phyloP scores from a whole-genome alignment of 1,140 invertebrate genomes.

The Carcinoscorpius rotundicauda region DNA sequence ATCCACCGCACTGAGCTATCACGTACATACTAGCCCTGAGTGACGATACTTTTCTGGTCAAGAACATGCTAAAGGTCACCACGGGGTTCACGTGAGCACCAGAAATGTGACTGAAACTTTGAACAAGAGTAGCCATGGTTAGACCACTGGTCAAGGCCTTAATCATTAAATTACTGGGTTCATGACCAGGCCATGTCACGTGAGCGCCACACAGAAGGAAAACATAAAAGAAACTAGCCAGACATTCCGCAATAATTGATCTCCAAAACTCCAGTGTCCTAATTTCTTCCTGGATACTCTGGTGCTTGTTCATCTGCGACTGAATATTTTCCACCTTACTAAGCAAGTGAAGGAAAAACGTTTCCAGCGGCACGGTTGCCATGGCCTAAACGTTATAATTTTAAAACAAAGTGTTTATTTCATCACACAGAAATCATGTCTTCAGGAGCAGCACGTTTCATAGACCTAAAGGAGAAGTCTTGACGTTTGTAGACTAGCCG shows the following conservation, averaged over 20 bases:
- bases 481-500: too few relatives aligned
- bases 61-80: conserved; percentile 56
- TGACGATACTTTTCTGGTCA: conserved; percentile 58
- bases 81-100: conserved; percentile 66
- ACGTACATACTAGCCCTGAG: conserved; percentile 60
- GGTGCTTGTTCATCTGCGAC: conserved; percentile 14
- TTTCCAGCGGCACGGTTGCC: conserved; percentile 18
- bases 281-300: conserved; percentile 58
- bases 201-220: conserved; percentile 69
- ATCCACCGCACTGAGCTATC: conserved; percentile 79
- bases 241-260: conserved; percentile 70
- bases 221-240: conserved; percentile 70
- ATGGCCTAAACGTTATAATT: background rate
- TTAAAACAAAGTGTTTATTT: too few relatives aligned
- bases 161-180: conserved; percentile 5
- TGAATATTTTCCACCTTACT: conserved; percentile 13
- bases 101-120: conserved; percentile 73
- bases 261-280: conserved; percentile 77
- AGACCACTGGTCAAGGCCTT: conserved; percentile 47
- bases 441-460: too few relatives aligned
- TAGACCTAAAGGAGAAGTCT: too few relatives aligned
- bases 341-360: conserved; percentile 19
- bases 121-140: conserved; percentile 61
- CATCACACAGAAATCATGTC: too few relatives aligned
- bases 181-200: conserved; percentile 44